Percentiles rank a stretch among this genome's conserved stretches.
Conservation (phyloP, 2,797 vertebrate species). For the Gila robusta region DNA sequence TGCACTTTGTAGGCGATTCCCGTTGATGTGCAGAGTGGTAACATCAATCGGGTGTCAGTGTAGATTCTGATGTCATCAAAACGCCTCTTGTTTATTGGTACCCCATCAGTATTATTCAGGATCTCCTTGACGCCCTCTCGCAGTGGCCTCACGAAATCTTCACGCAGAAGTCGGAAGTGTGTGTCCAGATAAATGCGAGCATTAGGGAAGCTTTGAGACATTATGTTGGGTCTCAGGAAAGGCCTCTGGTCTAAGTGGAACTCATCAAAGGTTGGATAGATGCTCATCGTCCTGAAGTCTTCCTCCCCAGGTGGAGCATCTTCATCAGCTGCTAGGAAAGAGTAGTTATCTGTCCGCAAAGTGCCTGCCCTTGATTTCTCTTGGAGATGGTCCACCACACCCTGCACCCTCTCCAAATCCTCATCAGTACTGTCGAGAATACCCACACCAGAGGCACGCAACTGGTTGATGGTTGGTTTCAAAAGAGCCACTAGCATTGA, state of each 20-base stretch:
- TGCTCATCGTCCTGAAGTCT: slow-evolving; percentile 83
- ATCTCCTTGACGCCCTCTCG: slow-evolving; percentile 88
- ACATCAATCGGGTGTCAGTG: slow-evolving; percentile 81
- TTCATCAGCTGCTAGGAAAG: slow-evolving; percentile 70
- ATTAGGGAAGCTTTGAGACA: slow-evolving; percentile 81
- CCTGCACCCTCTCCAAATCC: slow-evolving; percentile 77
- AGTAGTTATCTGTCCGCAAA: slow-evolving; percentile 77
- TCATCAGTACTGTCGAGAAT: slow-evolving; percentile 79
- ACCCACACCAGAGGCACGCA: slow-evolving; percentile 82
- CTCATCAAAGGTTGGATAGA: slow-evolving; percentile 89
- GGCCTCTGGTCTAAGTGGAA: slow-evolving; percentile 82
- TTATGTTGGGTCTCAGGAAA: slow-evolving; percentile 87
- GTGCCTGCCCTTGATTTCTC: slow-evolving; percentile 86
- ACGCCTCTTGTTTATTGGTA: slow-evolving; percentile 73
- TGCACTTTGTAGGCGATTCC: slow-evolving; percentile 87
- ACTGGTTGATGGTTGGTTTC: slow-evolving; percentile 77
- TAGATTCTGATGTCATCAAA: slow-evolving; percentile 92
- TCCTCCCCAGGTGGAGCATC: slow-evolving; percentile 70
- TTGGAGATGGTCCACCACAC: slow-evolving; percentile 82
- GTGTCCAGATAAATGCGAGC: slow-evolving; percentile 89
- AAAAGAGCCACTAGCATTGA: slow-evolving; percentile 83
- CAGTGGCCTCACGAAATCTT: slow-evolving; percentile 93
- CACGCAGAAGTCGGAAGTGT: slow-evolving; percentile 91
- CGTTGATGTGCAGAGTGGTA: slow-evolving; percentile 79
- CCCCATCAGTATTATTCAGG: slow-evolving; percentile 68